Evolutionary conservation across 2,888 invertebrate species (phyloP).

Genomic region (Pandemis corylana): DNA sequence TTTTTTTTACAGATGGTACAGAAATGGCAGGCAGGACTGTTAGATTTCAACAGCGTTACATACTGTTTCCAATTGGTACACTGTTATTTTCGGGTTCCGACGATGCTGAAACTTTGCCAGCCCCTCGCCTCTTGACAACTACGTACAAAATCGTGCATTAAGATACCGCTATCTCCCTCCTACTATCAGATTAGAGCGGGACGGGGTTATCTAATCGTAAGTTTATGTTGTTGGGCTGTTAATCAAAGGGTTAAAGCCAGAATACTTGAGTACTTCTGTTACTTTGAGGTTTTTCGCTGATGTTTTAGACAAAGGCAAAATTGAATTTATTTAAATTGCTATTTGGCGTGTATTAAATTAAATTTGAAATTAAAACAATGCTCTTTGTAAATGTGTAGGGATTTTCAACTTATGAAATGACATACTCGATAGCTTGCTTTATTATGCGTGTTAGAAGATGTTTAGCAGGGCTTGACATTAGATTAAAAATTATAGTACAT

Average conservation of each 20-base stretch:
- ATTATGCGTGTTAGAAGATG: too few species aligned
- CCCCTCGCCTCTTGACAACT: conserved; percentile 48
- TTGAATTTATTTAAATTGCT: background rate
- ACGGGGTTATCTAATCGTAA: conserved; percentile 37
- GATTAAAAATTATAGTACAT: too few species aligned
- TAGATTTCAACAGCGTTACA: background rate
- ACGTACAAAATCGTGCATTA: conserved; percentile 60
- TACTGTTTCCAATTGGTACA: conserved; percentile 9
- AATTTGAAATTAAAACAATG: background rate
- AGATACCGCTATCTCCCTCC: conserved; percentile 51
- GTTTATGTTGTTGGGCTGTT: conserved; percentile 40
- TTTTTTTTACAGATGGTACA: too few species aligned
- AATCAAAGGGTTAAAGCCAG: conserved; percentile 35
- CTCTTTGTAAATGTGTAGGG: background rate
- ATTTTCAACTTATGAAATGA: too few species aligned
- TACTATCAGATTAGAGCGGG: conserved; percentile 31
- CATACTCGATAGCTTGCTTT: too few species aligned
- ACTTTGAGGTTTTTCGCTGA: conserved; percentile 11
- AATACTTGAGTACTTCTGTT: conserved; percentile 16
- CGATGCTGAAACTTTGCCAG: conserved; percentile 60
- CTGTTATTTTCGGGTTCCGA: conserved; percentile 39
- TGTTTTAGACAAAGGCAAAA: background rate
- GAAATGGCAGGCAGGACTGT: too few species aligned
- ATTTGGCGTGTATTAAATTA: background rate
- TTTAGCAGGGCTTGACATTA: too few species aligned